Evolutionary conservation across 2,113 vertebrate species (phyloP), one percentile per base, ranked within the genome.

Genomic region (Dinomys branickii): DNA sequence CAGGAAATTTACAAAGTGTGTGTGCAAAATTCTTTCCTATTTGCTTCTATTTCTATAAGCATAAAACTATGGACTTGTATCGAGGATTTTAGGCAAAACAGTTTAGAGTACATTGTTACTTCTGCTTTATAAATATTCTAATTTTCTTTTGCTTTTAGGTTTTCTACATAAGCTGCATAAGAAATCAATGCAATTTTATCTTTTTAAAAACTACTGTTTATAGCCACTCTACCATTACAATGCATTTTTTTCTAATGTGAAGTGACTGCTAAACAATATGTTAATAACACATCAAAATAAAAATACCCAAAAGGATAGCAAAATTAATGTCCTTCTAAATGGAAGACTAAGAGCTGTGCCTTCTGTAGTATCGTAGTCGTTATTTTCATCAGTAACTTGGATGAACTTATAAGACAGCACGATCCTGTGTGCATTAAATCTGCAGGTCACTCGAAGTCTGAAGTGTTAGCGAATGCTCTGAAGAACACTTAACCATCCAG

Each of bases 311-410:
- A 33, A 47, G n/a, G 17, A 52, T 69, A 91, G 17, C 8, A 88
- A 69, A 44, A 50, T 2, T 38, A 13, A 50, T 47, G 65, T 26
- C 9, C 65, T 85, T 91, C 89, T n/a, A 2, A 44, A 80, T 19
- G 81, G 50, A 82, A n/a, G 10, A 24, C 38, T 94, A 13, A 63
- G 33, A 90, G 63, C 24, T 67, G 2, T 85, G 33, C 69, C 58
- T 88, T 67, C 16, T 44, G 4, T 59, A 28, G 26, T 63, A 5
- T 77, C 12, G 20, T 35, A 16, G 5, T 75, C 50, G 87, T 88
- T 59, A 78, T 80, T 88, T 91, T 80, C 93, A n/a, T 95, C 44
- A 78, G 63, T 44, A 91, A 83, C 3, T 91, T 91, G 65, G 35
- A 85, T 89, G 78, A 91, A 24, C 33, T 78, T 13, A 50, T 3